Evolutionary conservation across 2,797 vertebrate species (phyloP), one percentile per base, ranked within the genome.

Genomic region (Acanthiza pusilla): DNA sequence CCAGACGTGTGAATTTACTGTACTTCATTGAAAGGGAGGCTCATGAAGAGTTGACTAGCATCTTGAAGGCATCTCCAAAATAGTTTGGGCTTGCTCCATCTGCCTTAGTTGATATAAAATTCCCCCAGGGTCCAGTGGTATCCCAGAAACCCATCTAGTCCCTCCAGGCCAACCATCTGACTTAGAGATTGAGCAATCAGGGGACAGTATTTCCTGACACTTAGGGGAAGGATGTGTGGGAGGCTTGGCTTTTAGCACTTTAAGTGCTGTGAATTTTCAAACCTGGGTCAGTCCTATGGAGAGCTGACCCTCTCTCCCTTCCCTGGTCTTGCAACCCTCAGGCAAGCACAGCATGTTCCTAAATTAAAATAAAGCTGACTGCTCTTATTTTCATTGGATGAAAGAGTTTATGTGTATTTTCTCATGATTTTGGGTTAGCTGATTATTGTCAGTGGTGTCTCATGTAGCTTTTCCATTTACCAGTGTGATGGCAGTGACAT

Each of bases 281-380:
- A 95, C 91, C 71, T 93, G 58, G 88, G 81, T 95, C 91, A 94
- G 27, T 93, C 75, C 89, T 95, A 48, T 42, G 48, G 94, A 95
- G 89, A 94, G 67, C 61, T 96, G 71, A 91, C 48, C 85, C 27
- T 77, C 72, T 93, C 42, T 88, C 21, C 22, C 51, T 79, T 82
- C 61, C 32, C 50, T 92, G 53, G 29, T 50, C 76, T 47, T 81
- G 20, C 68, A 93, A 47, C 54, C 90, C 51, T 18, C 55, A 82
- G 89, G 89, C 81, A 84, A 93, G 83, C 87, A 93, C 93, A 96
- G 63, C 17, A 2, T 95, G 94, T 96, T 93, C 75, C 48, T 78
- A 91, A 86, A 81, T 72, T 82, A 50, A 86, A 91, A 85, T 74
- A 86, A 88, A 96, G 48, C 85, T 76, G 55, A 25, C 76, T 79